phyloP scores from a whole-genome alignment of 1,140 invertebrate species.

The Leptopilina boulardi region DNA sequence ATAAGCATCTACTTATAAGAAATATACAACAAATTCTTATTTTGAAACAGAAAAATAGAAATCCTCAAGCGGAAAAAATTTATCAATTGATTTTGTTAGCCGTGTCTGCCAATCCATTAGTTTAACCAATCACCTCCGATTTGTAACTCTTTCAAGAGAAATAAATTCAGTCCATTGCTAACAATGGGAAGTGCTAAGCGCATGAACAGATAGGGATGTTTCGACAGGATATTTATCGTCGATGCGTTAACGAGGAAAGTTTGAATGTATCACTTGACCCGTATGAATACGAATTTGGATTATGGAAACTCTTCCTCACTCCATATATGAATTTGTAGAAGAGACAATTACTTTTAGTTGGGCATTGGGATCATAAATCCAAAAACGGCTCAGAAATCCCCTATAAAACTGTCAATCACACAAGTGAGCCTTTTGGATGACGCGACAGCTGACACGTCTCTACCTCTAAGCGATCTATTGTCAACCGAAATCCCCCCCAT shows the following conservation, averaged over 20 bases:
- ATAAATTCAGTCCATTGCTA: not conserved
- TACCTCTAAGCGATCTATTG: conserved; percentile 68
- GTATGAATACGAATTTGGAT: conserved; percentile 44
- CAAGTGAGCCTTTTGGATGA: conserved; percentile 53
- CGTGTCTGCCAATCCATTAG: not conserved
- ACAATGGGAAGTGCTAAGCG: not conserved
- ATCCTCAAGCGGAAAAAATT: not conserved
- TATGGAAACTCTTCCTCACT: conserved; percentile 21
- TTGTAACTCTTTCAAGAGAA: conserved; percentile 21
- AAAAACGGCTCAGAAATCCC: conserved; percentile 56
- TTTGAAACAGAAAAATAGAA: not conserved
- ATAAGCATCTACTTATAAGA: too few species aligned
- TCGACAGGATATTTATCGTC: conserved; percentile 10
- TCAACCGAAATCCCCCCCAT: conserved; percentile 48
- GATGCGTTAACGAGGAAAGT: conserved; percentile 22
- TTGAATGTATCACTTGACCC: conserved; percentile 44
- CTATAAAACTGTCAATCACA: conserved; percentile 73
- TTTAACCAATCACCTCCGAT: conserved; percentile 19
- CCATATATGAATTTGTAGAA: not conserved
- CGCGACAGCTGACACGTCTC: conserved; percentile 69
- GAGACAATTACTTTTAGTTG: conserved; percentile 32
- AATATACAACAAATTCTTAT: too few species aligned
- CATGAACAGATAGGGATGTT: not conserved
- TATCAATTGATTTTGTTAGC: conserved; percentile 16
- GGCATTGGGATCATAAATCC: conserved; percentile 60